These are phyloP conservation scores for Phaenicophaeus curvirostris DNA, from an alignment of 2,797 vertebrate species.

Conservation along the genomic window DNA sequence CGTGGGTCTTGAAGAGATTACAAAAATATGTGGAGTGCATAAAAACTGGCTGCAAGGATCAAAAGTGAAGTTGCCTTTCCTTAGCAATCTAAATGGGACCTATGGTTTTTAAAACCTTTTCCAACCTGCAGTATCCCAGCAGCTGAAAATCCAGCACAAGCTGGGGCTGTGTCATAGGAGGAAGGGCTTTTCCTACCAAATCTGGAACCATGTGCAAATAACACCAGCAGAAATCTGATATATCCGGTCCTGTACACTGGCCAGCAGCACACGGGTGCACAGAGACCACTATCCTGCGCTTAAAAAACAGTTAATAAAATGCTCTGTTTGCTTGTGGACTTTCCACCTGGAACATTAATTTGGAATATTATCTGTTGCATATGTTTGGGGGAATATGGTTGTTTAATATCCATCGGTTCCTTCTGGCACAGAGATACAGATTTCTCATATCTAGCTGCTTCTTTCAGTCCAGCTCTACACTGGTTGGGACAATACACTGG, in stretches of 20 bases:
- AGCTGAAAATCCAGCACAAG: background rate
- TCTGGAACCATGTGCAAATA: background rate
- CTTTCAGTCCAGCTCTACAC: background rate
- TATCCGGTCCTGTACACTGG: background rate
- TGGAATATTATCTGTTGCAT: background rate
- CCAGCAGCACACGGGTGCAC: background rate
- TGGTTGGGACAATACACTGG: background rate
- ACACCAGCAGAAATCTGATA: background rate
- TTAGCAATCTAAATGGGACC: background rate
- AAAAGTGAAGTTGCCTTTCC: background rate
- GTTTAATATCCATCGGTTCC: background rate
- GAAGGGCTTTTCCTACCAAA: background rate
- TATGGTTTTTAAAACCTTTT: background rate
- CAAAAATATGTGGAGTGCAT: background rate
- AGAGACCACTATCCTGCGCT: background rate
- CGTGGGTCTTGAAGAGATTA: background rate
- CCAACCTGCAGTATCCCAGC: background rate
- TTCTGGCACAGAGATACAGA: background rate
- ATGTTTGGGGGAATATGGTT: background rate
- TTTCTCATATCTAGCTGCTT: background rate
- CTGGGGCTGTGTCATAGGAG: background rate
- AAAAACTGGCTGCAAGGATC: background rate
- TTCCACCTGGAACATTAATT: background rate
- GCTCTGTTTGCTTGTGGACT: background rate
- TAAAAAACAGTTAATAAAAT: background rate